These are phyloP conservation scores for Drosophila emarginata DNA, from an alignment of 2,888 invertebrate genomes.

Conservation along the genomic window DNA sequence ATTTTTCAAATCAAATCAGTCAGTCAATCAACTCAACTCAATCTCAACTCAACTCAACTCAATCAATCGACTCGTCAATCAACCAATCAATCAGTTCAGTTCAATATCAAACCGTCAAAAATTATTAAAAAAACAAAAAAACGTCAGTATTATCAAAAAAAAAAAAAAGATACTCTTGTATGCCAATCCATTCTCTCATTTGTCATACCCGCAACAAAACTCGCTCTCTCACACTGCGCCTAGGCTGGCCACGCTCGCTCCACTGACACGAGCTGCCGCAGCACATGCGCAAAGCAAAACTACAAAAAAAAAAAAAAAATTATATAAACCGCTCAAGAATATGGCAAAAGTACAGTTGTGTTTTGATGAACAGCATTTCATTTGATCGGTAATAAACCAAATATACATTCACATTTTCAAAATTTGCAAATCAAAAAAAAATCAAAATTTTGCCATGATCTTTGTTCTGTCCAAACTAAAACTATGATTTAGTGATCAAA, in stretches of 20 bases:
- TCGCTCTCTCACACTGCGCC: conserved; percentile 49
- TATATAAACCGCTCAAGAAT: conserved; percentile 44
- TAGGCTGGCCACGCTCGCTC: conserved; percentile 40
- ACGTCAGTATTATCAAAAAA: conserved; percentile 34
- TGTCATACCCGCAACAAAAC: conserved; percentile 56
- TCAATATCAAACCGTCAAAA: conserved; percentile 38
- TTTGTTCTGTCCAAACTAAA: background rate
- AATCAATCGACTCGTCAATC: conserved; percentile 49
- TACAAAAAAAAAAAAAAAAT: background rate
- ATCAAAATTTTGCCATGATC: background rate
- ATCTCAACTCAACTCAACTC: conserved; percentile 65
- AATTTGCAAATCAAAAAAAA: background rate
- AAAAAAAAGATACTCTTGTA: conserved; percentile 40
- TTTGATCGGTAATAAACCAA: background rate
- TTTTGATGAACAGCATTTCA: conserved; percentile 38
- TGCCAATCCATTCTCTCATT: conserved; percentile 71
- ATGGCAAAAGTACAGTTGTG: conserved; percentile 47
- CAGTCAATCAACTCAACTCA: conserved; percentile 70
- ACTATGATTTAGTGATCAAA: background rate
- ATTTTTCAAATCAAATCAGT: conserved; percentile 79
- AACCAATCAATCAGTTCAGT: conserved; percentile 45
- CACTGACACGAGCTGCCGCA: conserved; percentile 34
- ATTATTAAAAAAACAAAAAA: conserved; percentile 35
- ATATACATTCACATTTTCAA: background rate
- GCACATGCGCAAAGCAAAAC: conserved; percentile 27